phyloP scores from a whole-genome alignment of 2,797 vertebrate species.

The Sebastes reedi region DNA sequence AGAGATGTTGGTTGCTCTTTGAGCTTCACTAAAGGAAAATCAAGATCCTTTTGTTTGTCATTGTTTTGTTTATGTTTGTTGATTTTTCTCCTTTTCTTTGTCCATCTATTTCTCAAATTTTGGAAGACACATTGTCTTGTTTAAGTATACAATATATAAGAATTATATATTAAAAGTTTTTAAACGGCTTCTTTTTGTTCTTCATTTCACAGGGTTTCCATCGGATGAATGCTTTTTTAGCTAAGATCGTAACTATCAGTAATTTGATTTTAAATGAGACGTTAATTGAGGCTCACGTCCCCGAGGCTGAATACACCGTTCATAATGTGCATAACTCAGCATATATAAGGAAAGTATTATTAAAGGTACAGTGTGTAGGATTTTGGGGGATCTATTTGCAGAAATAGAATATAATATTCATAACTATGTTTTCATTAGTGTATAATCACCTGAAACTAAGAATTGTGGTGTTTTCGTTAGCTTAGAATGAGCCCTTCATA shows the following conservation, averaged over 20 bases:
- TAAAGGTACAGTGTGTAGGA: background rate
- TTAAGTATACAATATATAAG: constrained; percentile 80
- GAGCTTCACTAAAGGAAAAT: constrained; percentile 66
- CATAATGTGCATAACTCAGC: background rate
- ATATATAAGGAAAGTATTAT: background rate
- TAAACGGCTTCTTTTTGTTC: constrained; percentile 64
- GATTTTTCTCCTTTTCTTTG: constrained; percentile 50
- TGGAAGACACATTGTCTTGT: constrained; percentile 74
- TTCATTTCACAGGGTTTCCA: constrained; percentile 52
- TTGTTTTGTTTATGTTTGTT: constrained; percentile 70
- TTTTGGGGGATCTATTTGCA: background rate
- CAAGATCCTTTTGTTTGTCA: constrained; percentile 53
- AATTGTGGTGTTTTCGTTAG: background rate
- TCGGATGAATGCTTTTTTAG: constrained; percentile 1
- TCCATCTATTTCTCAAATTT: constrained; percentile 73
- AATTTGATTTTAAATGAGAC: background rate
- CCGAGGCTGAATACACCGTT: background rate
- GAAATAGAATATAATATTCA: background rate
- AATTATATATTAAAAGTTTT: constrained; percentile 81
- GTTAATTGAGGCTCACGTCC: background rate
- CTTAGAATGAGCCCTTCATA: too few relatives aligned
- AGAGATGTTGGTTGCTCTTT: constrained; percentile 57
- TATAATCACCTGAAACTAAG: background rate
- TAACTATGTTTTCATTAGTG: background rate
- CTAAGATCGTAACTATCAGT: background rate